Percentiles rank a stretch among this genome's conserved stretches.
These are phyloP conservation scores for Phoenoteleia sp. DNA, from an alignment of 2,888 invertebrate genomes.

Conservation along the genomic window DNA sequence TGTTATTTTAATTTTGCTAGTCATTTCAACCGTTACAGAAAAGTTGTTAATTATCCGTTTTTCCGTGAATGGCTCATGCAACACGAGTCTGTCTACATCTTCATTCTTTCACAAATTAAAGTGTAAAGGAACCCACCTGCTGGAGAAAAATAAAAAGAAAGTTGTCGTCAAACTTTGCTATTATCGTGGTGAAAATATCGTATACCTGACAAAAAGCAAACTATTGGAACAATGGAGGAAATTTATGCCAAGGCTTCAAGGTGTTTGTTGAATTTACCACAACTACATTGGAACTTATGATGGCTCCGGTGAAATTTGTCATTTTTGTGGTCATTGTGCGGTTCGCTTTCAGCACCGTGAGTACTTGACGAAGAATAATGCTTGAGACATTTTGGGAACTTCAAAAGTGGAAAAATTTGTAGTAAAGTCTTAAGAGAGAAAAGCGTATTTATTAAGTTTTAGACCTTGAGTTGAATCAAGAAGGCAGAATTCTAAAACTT, in stretches of 20 bases:
- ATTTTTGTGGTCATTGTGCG: slow-evolving; percentile 52
- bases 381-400: slow-evolving; percentile 9
- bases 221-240: slow-evolving; percentile 46
- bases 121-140: slow-evolving; percentile 36
- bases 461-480: not conserved
- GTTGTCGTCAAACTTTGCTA: slow-evolving; percentile 44
- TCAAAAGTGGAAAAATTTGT: not conserved
- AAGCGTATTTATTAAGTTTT: not conserved
- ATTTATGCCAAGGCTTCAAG: slow-evolving; percentile 38
- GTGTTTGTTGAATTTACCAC: slow-evolving; percentile 41
- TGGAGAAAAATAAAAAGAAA: slow-evolving; percentile 26
- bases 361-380: not conserved
- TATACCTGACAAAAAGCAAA: slow-evolving; percentile 24
- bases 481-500: not conserved
- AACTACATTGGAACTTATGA: slow-evolving; percentile 45
- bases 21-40: too few relatives aligned
- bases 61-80: not conserved
- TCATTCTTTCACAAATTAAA: slow-evolving; percentile 11
- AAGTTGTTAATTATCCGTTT: not conserved
- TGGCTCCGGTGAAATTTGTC: slow-evolving; percentile 60
- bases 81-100: not conserved
- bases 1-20: too few relatives aligned
- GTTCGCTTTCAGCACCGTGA: not conserved
- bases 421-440: not conserved
- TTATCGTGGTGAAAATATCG: slow-evolving; percentile 19